Evolutionary conservation across 1,140 invertebrate species (phyloP).

Genomic region (Maniola jurtina): DNA sequence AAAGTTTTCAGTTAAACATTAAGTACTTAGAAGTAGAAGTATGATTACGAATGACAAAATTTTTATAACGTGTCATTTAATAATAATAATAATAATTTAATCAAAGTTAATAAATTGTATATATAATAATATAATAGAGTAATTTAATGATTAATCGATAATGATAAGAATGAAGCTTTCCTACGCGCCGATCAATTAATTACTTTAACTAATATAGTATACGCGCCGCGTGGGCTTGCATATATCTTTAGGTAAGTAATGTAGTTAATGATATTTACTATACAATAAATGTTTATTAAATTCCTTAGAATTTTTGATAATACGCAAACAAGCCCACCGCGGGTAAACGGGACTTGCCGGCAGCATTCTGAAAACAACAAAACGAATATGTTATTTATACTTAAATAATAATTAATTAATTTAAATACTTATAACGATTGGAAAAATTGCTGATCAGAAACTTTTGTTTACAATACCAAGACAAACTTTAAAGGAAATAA

Average conservation of each 20-base stretch:
- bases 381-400: not conserved
- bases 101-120: conserved; percentile 80
- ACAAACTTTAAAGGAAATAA: too few relatives aligned
- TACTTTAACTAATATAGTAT: conserved; percentile 79
- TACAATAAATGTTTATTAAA: conserved; percentile 71
- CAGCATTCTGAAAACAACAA: conserved; percentile 52
- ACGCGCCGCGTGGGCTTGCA: conserved; percentile 75
- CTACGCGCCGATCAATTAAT: conserved; percentile 79
- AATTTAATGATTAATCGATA: conserved; percentile 80
- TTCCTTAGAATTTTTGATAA: conserved; percentile 77
- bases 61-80: conserved; percentile 77
- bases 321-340: conserved; percentile 59
- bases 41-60: conserved; percentile 79
- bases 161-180: conserved; percentile 80
- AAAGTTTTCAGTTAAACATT: conserved; percentile 76
- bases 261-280: conserved; percentile 74
- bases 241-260: conserved; percentile 71
- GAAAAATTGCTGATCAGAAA: too few relatives aligned
- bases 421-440: not conserved
- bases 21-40: conserved; percentile 77
- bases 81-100: conserved; percentile 79
- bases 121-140: conserved; percentile 79
- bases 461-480: too few relatives aligned
- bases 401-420: not conserved
- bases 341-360: conserved; percentile 41